These are phyloP conservation scores for Reinhardtius hippoglossoides DNA, from an alignment of 2,113 vertebrate genomes.

Conservation along the genomic window DNA sequence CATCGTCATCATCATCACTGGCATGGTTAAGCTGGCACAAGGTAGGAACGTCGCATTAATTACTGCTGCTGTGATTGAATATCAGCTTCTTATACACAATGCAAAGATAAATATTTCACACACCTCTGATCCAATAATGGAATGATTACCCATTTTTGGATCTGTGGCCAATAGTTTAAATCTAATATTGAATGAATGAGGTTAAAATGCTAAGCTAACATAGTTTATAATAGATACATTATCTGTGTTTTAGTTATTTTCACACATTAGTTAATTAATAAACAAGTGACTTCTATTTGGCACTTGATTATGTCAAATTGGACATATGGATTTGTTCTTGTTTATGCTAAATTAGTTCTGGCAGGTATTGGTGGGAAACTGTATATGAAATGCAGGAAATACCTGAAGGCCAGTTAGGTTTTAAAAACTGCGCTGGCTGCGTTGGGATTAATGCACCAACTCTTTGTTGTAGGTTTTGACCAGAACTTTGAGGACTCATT, in stretches of 20 bases:
- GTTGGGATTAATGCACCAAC: neutral
- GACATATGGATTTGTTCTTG: neutral
- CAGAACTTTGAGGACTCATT: slow-evolving; percentile 84
- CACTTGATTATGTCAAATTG: neutral
- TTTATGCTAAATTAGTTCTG: neutral
- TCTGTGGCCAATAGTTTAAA: no score
- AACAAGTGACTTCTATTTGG: neutral
- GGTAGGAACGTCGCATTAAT: slow-evolving; percentile 61
- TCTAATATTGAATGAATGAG: no score
- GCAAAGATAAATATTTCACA: no score
- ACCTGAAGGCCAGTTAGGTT: no score
- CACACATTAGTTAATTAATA: neutral
- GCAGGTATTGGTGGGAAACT: no score
- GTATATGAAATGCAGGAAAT: neutral
- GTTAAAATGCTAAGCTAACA: no score
- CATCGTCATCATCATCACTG: slow-evolving; percentile 84
- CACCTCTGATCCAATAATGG: no score
- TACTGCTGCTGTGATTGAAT: neutral
- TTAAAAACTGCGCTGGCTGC: neutral
- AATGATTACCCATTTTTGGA: no score
- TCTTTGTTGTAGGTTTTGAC: slow-evolving; percentile 74
- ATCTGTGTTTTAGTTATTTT: neutral
- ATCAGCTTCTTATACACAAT: neutral
- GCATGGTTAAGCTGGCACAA: slow-evolving; percentile 81
- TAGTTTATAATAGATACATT: no score